Conservation (phyloP, 2,113 vertebrate genomes). For the Corvus cornix region DNA sequence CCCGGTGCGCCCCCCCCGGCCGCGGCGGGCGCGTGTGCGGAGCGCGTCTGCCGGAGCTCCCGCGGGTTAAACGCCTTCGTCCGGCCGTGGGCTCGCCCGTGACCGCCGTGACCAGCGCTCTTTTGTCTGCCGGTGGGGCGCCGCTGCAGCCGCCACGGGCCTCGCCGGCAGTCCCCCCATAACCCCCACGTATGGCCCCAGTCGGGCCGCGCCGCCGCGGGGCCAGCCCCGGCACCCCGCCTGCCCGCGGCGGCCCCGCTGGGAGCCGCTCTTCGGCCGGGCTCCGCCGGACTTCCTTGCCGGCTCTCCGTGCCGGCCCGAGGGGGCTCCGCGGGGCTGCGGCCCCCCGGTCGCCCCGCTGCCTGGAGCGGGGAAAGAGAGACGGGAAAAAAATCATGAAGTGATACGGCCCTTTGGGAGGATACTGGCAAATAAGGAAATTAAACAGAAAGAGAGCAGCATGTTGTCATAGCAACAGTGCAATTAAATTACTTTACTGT, state of each 20-base stretch:
- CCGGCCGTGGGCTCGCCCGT: not conserved
- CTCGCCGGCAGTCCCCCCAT: not conserved
- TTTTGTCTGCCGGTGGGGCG: not conserved
- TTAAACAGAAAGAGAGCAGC: slow-evolving; percentile 88
- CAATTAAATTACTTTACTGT: slow-evolving; percentile 92
- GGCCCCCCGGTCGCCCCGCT: not conserved
- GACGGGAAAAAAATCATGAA: not conserved
- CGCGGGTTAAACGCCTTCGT: slow-evolving; percentile 6
- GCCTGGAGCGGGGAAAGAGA: not conserved
- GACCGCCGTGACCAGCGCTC: not conserved
- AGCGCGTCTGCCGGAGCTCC: not conserved
- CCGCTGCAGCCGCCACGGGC: not conserved
- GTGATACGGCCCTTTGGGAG: slow-evolving; percentile 72
- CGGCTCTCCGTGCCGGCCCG: not conserved
- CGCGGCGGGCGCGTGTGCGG: not conserved
- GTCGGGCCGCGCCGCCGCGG: not conserved
- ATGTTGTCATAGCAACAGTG: slow-evolving; percentile 86
- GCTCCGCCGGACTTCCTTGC: not conserved
- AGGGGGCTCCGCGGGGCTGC: not conserved
- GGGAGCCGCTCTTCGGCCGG: not conserved
- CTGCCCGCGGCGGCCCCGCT: not conserved
- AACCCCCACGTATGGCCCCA: not conserved
- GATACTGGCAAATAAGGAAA: slow-evolving; percentile 84
- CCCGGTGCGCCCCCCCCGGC: not conserved
- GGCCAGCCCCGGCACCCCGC: not conserved